Evolutionary conservation across 2,113 vertebrate genomes (phyloP).

Genomic region (Hypocryptadius cinnamomeus): DNA sequence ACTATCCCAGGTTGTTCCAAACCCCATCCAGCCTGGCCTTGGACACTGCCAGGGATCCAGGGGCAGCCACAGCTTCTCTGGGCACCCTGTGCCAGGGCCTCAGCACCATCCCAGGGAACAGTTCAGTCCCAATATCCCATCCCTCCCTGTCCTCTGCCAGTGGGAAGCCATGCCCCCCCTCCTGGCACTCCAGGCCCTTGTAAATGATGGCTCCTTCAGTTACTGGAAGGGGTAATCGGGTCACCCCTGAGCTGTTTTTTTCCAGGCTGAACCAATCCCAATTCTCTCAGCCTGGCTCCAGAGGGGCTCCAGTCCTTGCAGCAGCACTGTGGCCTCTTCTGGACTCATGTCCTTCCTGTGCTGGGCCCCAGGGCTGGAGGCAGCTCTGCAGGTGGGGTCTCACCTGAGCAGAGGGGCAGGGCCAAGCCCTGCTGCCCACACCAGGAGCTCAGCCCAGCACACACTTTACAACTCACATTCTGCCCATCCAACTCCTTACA

Average conservation of each 20-base stretch:
- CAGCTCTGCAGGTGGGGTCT: neutral
- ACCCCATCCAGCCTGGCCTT: rapidly evolving
- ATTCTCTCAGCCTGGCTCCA: neutral
- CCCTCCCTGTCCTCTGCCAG: rapidly evolving
- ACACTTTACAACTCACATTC: too few relatives aligned
- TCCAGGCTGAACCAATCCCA: neutral
- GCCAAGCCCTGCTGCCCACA: neutral
- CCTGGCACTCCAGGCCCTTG: neutral
- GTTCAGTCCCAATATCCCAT: neutral
- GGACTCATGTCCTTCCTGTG: neutral
- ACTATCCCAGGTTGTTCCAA: neutral
- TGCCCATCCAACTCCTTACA: rapidly evolving
- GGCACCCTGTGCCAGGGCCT: neutral
- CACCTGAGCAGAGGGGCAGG: neutral
- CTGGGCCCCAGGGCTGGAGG: neutral
- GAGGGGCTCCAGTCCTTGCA: neutral
- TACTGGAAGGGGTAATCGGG: neutral
- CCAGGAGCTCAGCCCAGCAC: neutral
- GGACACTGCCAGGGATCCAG: neutral
- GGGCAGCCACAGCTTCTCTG: neutral
- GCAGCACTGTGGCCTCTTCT: neutral
- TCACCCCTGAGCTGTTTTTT: neutral
- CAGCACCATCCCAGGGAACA: neutral
- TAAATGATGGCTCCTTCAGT: neutral
- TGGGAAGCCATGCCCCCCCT: neutral